phyloP scores from a whole-genome alignment of 2,797 vertebrate genomes.

The Tenualosa ilisha region DNA sequence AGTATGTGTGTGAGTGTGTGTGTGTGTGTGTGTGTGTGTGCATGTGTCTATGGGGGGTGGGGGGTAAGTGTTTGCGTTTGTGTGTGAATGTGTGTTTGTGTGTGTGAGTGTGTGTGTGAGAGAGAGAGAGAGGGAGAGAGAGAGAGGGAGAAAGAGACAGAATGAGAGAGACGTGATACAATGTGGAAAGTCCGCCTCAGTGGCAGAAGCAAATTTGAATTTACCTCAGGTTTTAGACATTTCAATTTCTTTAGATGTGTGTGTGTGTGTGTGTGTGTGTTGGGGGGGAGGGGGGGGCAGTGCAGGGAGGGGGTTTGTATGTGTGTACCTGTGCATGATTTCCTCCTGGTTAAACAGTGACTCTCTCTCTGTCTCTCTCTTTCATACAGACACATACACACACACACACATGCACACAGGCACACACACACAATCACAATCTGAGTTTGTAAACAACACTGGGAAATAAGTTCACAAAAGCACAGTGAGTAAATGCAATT shows the following conservation, averaged over 20 bases:
- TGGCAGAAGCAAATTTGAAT: background rate
- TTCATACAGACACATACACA: background rate
- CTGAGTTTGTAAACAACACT: background rate
- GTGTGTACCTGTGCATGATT: background rate
- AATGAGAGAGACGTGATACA: conserved; percentile 48
- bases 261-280: background rate
- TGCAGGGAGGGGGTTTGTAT: background rate
- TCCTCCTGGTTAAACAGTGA: background rate
- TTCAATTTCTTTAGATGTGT: background rate
- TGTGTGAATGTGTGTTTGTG: conserved; percentile 61
- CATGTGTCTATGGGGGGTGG: conserved; percentile 5
- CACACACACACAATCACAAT: background rate
- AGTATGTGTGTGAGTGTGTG: background rate
- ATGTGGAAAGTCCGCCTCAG: background rate
- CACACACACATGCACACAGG: background rate
- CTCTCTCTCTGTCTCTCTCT: background rate
- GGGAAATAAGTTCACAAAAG: background rate
- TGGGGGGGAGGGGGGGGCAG: too few relatives aligned
- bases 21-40: too few relatives aligned
- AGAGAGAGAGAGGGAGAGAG: conserved; percentile 66
- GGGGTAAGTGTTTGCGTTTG: conserved; percentile 10
- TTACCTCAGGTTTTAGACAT: background rate
- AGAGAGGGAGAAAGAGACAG: conserved; percentile 51
- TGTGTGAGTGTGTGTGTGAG: conserved; percentile 43
- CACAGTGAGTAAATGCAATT: conserved; percentile 7